Conservation (phyloP, 2,797 vertebrate species). For the Anniella stebbinsi region DNA sequence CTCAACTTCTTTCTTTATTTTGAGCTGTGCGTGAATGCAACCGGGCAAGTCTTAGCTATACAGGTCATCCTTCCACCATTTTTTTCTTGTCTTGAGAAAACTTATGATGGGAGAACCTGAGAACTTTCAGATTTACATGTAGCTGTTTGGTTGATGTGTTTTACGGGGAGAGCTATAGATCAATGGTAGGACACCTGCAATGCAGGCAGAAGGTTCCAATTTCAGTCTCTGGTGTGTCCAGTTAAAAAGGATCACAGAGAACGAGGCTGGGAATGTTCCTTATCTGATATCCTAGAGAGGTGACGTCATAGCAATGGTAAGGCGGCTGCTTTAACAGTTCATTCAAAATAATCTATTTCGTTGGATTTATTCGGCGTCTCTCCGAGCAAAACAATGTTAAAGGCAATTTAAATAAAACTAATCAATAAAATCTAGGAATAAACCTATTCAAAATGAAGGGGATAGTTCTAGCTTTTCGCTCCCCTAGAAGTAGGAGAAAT, state of each 20-base stretch:
- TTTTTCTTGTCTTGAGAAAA: background rate
- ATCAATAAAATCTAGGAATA: background rate
- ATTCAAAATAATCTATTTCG: too few species aligned
- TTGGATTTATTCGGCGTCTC: too few species aligned
- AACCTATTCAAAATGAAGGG: background rate
- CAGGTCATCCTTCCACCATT: background rate
- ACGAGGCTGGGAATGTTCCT: background rate
- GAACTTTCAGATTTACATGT: background rate
- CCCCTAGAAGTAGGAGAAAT: background rate
- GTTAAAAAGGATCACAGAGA: background rate
- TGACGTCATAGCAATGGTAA: background rate
- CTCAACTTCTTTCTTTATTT: background rate
- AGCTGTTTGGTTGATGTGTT: background rate
- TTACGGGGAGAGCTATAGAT: background rate
- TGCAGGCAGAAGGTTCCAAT: too few species aligned
- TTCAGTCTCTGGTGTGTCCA: background rate
- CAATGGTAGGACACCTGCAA: too few species aligned
- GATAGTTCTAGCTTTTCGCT: background rate
- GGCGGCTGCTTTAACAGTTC: background rate
- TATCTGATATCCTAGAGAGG: background rate
- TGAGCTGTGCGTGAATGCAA: background rate
- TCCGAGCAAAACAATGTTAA: too few species aligned
- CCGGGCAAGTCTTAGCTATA: background rate
- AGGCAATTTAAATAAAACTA: background rate
- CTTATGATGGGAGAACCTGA: background rate